phyloP scores from a whole-genome alignment of 1,140 invertebrate species.

The Lucilia cuprina region DNA sequence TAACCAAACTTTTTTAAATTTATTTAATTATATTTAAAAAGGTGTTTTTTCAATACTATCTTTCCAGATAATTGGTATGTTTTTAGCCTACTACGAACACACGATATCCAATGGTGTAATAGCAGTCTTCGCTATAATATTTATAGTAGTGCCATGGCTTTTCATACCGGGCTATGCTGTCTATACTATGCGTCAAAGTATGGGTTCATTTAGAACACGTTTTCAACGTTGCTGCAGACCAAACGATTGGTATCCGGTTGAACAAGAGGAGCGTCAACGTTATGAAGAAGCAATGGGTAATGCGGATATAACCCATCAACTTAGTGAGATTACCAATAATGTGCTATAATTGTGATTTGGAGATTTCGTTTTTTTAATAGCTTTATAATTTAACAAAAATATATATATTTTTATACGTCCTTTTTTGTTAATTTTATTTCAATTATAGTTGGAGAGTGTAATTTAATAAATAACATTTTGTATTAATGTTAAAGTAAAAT shows the following conservation, averaged over 20 bases:
- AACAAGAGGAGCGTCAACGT: constrained; percentile 50
- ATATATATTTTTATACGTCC: too few species aligned
- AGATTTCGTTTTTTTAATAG: too few species aligned
- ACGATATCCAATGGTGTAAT: background rate
- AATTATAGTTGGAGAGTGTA: too few species aligned
- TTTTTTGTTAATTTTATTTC: too few species aligned
- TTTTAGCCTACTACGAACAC: constrained; percentile 15
- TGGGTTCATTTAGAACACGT: constrained; percentile 45
- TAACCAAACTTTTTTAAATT: too few species aligned
- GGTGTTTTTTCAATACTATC: too few species aligned
- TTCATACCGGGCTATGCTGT: constrained; percentile 50
- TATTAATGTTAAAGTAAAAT: too few species aligned
- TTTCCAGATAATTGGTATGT: background rate
- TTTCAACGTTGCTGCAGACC: constrained; percentile 49
- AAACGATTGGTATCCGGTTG: constrained; percentile 57
- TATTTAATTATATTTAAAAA: too few species aligned
- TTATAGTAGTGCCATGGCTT: constrained; percentile 44
- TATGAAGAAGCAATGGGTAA: constrained; percentile 55
- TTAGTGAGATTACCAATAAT: constrained; percentile 52
- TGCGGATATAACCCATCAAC: constrained; percentile 52
- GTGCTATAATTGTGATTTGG: constrained; percentile 32
- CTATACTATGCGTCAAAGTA: constrained; percentile 45
- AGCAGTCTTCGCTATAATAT: background rate
- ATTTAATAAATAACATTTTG: too few species aligned
- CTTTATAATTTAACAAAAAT: too few species aligned